Evolutionary conservation across 92 coral and sea anemone species (phyloP), one percentile per base, ranked within the genome.

Genomic region (Plumapathes pennacea): DNA sequence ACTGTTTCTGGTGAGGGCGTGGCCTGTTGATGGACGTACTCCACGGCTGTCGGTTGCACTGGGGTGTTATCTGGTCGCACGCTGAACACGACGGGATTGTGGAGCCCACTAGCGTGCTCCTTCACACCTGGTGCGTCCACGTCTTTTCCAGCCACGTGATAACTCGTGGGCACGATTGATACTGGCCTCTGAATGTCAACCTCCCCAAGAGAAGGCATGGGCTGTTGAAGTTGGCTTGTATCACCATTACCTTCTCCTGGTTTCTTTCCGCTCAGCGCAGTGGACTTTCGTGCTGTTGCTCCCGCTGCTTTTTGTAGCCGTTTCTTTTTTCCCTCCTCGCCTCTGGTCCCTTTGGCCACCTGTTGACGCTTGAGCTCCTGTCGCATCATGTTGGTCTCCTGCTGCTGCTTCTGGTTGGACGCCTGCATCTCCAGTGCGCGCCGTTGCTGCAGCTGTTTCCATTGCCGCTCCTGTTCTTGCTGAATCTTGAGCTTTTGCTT

Each of bases 381-480:
- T 21, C 96, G 73, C 48, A 88, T 69, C 1, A 72, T 57, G 38
- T 62, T 62, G 4, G 82, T 88, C 49, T 88, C 96, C 46, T 94
- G 94, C 32, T 94, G 99, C 53, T 84, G 88, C 59, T 94, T 96
- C 40, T 80, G 99, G 13, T 90, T 90, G 69, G 88, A 96, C 36
- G 90, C 82, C 56, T 90, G 92, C 33, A 81, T 89, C 54, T 94
- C 99, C 14, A 89, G 83, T 13, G 90, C 96, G 20, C 99, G 74
- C 67, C 78, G 79, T 42, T 94, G 99, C 57, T 94, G 99, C n/a
- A 94, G 80, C 25, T 88, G 57, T 70, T 94, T 94, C 99, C 99
- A 94, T 53, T 94, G 95, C 0, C 97, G 71, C 47, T 94, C 99
- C 25, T 90, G 85, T 60, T 89, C 97, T 27, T 94, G 99, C 67